Conservation (phyloP, 2,888 invertebrate species). For the Polymixis lichenea region DNA sequence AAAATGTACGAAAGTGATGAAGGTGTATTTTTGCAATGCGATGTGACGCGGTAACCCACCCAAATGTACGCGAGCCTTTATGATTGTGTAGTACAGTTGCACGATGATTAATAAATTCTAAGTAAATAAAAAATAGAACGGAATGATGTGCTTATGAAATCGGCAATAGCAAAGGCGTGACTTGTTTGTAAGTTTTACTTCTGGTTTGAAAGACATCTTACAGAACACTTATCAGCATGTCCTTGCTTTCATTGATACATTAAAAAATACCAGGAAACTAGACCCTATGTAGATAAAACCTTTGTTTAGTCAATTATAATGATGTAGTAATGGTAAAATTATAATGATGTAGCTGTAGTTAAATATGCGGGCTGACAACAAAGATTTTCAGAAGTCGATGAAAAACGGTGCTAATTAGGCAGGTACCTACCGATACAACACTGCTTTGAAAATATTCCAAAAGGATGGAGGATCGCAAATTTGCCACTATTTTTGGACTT, state of each 20-base stretch:
- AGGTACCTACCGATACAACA: neutral
- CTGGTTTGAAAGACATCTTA: slow-evolving; percentile 35
- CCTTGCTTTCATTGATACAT: slow-evolving; percentile 15
- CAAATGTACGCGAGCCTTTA: neutral
- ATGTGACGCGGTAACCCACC: too few relatives aligned
- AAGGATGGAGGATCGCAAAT: neutral
- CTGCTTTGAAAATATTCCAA: neutral
- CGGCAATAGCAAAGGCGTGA: neutral
- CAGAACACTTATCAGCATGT: slow-evolving; percentile 9
- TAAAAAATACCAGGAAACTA: slow-evolving; percentile 9
- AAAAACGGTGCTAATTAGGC: neutral
- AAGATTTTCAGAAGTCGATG: neutral
- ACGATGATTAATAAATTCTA: slow-evolving; percentile 14
- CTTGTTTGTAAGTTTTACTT: slow-evolving; percentile 5
- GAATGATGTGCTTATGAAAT: slow-evolving; percentile 21
- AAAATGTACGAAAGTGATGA: too few relatives aligned
- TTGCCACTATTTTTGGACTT: neutral
- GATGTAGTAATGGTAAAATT: neutral
- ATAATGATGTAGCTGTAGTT: too few relatives aligned
- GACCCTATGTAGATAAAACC: neutral
- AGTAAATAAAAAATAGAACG: slow-evolving; percentile 12
- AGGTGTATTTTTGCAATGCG: neutral
- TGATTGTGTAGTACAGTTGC: slow-evolving; percentile 33
- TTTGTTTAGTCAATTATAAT: neutral
- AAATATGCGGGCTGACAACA: neutral